A percentile compares a stretch with the other conserved stretches of the same genome.
Evolutionary conservation across 2,888 invertebrate genomes (phyloP).

Genomic region (Acrobasis repandana): DNA sequence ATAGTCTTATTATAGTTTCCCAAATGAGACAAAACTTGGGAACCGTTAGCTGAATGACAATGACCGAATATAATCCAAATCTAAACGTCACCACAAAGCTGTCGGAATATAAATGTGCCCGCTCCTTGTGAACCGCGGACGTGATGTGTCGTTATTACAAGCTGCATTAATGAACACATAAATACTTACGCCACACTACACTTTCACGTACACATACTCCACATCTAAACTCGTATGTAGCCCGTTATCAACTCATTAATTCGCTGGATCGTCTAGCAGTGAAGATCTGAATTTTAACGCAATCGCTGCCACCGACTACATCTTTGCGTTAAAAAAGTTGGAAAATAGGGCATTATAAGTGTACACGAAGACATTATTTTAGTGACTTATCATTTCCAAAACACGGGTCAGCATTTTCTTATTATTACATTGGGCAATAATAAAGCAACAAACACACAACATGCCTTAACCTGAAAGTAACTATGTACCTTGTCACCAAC

Average conservation of each 20-base stretch:
- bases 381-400: no score
- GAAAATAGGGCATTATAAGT: no score
- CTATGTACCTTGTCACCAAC: no score
- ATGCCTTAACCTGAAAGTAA: no score
- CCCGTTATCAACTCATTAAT: slow-evolving; percentile 38
- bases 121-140: slow-evolving; percentile 79
- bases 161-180: slow-evolving; percentile 77
- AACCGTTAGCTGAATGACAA: slow-evolving; percentile 72
- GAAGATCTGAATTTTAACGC: slow-evolving; percentile 25
- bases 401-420: no score
- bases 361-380: no score
- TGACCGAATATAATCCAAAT: slow-evolving; percentile 80
- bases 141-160: slow-evolving; percentile 77
- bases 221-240: slow-evolving; percentile 36
- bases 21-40: slow-evolving; percentile 69
- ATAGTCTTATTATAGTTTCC: slow-evolving; percentile 67
- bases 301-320: no score
- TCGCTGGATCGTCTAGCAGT: not conserved
- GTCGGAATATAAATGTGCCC: slow-evolving; percentile 77
- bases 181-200: slow-evolving; percentile 55
- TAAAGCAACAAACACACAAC: no score
- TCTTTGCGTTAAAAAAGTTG: no score
- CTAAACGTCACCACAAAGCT: slow-evolving; percentile 72
- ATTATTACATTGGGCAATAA: no score
- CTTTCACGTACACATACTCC: slow-evolving; percentile 52